Evolutionary conservation across 2,797 vertebrate species (phyloP), one percentile per base, ranked within the genome.

Genomic region (Pyrocephalus nanus): DNA sequence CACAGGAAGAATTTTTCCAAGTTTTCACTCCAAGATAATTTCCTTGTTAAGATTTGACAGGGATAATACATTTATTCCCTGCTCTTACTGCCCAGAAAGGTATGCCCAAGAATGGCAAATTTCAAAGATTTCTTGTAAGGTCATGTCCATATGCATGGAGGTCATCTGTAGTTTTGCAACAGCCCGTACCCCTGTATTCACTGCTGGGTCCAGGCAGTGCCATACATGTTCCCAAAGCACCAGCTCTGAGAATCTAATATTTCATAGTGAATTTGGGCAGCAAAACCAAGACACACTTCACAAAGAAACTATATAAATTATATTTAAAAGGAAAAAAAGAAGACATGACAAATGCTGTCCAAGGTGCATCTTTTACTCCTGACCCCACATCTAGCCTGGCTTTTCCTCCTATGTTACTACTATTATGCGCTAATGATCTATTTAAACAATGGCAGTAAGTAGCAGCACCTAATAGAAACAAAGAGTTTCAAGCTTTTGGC

Each of bases 1-100:
- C 66, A 71, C 86, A 79, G 67, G 64, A 93, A 90, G 32, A 61
- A 64, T 73, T 88, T 92, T 95, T 90, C 58, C 42, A 73, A 71
- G 53, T 73, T 75, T 91, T 74, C 25, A 8, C 29, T 95, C 47
- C 76, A 92, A 91, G 34, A 89, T 57, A 58, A 90, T 90, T 93
- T 95, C 64, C 92, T 93, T 25, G 0, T 47, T 88, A 66, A 88
- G 67, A 60, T 76, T 87, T 54, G 26, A 75, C 25, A 45, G 55
- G 17, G 14, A 27, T 53, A 70, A 45, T 69, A 6, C 26, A 38
- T 67, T 92, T 74, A 54, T 67, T 79, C 15, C 10, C 47, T 8
- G 3, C 15, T 87, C 91, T 74, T 67, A 13, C 53, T 71, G 22
- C 32, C 42, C 54, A 51, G 66, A 67, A 92, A 66, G 43, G 6